Evolutionary conservation across 1,140 invertebrate species (phyloP).

Genomic region (Lucilia cuprina): DNA sequence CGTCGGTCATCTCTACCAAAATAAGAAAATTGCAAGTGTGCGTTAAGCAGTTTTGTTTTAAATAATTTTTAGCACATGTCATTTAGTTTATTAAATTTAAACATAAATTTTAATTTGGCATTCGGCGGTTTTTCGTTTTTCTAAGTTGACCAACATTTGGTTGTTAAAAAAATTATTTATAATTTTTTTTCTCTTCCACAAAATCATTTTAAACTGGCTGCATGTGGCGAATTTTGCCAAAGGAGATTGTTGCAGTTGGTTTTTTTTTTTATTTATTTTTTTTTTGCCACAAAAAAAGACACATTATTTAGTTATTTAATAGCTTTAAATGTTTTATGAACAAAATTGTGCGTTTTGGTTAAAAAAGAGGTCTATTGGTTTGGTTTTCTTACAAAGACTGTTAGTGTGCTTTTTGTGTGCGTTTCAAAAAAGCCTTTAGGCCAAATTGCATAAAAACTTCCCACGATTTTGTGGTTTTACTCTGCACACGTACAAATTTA

Average conservation of each 20-base stretch:
- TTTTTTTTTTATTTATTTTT: not conserved
- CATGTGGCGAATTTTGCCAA: not conserved
- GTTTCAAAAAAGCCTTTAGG: not conserved
- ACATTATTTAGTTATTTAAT: not conserved
- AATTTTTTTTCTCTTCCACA: not conserved
- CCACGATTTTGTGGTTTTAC: not conserved
- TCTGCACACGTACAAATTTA: too few species aligned
- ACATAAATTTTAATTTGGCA: not conserved
- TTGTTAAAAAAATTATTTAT: not conserved
- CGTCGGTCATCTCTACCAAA: not conserved
- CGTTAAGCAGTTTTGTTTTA: not conserved
- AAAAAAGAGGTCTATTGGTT: not conserved
- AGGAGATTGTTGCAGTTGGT: not conserved
- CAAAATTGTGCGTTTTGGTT: not conserved
- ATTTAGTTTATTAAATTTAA: not conserved
- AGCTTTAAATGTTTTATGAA: not conserved
- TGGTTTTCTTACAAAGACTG: not conserved
- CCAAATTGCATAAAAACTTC: slow-evolving; percentile 13
- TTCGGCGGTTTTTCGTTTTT: not conserved
- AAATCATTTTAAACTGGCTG: not conserved
- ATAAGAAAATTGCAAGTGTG: not conserved
- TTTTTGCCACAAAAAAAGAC: not conserved
- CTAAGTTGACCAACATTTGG: not conserved
- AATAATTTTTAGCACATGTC: slow-evolving; percentile 1
- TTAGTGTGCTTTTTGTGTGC: not conserved